Conservation (phyloP, 2,113 vertebrate genomes). For the Dicerorhinus sumatrensis region DNA sequence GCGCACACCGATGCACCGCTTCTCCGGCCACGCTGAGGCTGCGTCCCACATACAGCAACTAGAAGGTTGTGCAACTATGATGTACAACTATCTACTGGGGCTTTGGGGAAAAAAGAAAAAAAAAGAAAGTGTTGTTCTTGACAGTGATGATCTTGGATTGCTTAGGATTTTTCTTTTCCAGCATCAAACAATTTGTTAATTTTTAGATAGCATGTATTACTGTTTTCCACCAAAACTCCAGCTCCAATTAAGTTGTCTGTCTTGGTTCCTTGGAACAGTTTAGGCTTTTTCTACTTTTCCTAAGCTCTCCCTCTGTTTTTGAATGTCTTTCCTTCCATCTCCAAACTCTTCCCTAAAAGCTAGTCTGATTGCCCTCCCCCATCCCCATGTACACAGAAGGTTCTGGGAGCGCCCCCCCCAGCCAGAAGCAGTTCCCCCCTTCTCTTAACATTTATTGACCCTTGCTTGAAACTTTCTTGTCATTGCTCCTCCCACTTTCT, state of each 20-base stretch:
- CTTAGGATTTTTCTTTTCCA: slow-evolving; percentile 34
- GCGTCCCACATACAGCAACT: too few relatives aligned
- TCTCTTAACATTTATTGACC: background rate
- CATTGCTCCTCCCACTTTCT: background rate
- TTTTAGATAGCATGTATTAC: background rate
- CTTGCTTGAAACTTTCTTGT: background rate
- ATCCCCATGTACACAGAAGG: background rate
- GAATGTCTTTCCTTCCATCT: background rate
- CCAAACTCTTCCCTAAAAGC: background rate
- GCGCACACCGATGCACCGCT: too few relatives aligned
- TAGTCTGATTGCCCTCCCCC: background rate
- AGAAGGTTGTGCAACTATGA: too few relatives aligned
- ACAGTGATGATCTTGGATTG: background rate
- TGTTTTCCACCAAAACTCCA: background rate
- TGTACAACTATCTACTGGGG: too few relatives aligned
- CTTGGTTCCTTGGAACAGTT: background rate
- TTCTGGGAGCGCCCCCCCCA: background rate
- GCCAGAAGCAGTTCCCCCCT: background rate
- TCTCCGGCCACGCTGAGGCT: too few relatives aligned
- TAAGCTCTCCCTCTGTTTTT: background rate
- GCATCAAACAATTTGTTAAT: background rate
- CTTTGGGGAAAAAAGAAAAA: too few relatives aligned
- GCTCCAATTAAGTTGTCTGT: background rate
- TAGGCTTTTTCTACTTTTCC: background rate
- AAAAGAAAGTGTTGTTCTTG: background rate